Base-by-base conservation (phyloP, 2,888 invertebrate genomes). In the Helobdella robusta region DNA sequence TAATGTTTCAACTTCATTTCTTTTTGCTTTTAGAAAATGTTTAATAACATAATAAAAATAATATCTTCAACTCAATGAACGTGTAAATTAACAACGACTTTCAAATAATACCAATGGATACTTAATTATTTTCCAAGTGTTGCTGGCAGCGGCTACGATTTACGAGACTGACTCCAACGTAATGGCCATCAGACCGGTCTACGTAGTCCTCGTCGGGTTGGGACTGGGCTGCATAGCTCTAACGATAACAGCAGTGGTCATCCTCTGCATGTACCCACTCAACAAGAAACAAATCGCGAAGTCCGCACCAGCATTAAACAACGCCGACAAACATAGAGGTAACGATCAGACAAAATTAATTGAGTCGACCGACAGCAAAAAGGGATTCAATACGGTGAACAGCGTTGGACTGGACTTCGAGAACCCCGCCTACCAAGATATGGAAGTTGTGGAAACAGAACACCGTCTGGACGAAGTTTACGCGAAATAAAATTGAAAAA, bases 141-240 rank as follows among this genome's bases (percentile, higher is more conserved):
- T n/a, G n/a, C n/a, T n/a, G n/a, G n/a, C n/a, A n/a, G n/a, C n/a
- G n/a, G n/a, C n/a, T n/a, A n/a, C n/a, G n/a, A n/a, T n/a, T n/a
- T n/a, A n/a, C n/a, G n/a, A n/a, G n/a, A n/a, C n/a, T n/a, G n/a
- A n/a, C n/a, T n/a, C n/a, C n/a, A n/a, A n/a, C n/a, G n/a, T n/a
- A n/a, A n/a, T 46, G 35, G 62, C 61, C 46, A 64, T 66, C 3
- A 63, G 32, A 46, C 63, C 64, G 2, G 63, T 56, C 30, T 66
- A 66, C 30, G 52, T 66, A 48, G 64, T 64, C 34, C 35, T 66
- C 32, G 46, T 62, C 28, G 66, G 56, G 18, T 8, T 66, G 20
- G 66, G 66, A 0, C 36, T 65, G 11, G 58, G 58, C 11, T 54
- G 40, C 20, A 32, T 66, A 20, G 30, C 59, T 25, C 52, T 66